Base-by-base conservation (phyloP, 1,140 invertebrate genomes). In the Diorhabda sublineata region DNA sequence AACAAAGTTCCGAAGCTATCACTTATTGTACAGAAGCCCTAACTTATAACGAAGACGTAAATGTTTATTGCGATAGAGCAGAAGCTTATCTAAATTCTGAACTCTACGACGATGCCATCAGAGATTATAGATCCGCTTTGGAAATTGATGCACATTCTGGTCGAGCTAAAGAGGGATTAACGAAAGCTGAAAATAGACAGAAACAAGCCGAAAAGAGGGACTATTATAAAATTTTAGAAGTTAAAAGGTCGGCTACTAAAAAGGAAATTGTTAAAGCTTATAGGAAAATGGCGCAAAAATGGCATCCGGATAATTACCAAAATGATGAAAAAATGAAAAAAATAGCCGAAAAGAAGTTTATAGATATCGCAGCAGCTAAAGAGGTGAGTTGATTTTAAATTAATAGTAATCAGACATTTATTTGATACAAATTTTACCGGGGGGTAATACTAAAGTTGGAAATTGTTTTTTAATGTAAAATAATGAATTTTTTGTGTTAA, bases 361-460 rank as follows among this genome's bases (percentile, higher is more conserved):
- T 99, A 70, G 97, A 99, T 81, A 96, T 99, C 77, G 98, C 98
- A 8, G 94, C 97, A 58, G 98, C 98, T 26, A 99, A 99, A 84
- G 98, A 99, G 85, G 98, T 97, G 73, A 69, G 67, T 72, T 66
- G 52, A 62, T 60, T 26, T 26, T 26, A 26, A 26, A 26, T 26
- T 26, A 26, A 26, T 26, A 26, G 1, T 26, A 26, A 26, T 26
- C 26, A 26, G 26, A 26, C 26, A 26, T 26, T 26, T 26, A 1
- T 26, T 26, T 26, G 26, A 26, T 26, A 1, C 26, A 26, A 26
- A 26, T 26, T 26, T 26, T 26, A 26, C 26, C 26, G 26, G 26
- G 26, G 26, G 26, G 26, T 26, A 26, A 0, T 26, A 26, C 26
- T 26, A 26, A 26, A 26, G 26, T 26, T 26, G 26, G 26, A 26